Percentiles rank a stretch among this genome's conserved stretches.
Evolutionary conservation across 1,140 invertebrate species (phyloP).

Genomic region (Drosophila asahinai): DNA sequence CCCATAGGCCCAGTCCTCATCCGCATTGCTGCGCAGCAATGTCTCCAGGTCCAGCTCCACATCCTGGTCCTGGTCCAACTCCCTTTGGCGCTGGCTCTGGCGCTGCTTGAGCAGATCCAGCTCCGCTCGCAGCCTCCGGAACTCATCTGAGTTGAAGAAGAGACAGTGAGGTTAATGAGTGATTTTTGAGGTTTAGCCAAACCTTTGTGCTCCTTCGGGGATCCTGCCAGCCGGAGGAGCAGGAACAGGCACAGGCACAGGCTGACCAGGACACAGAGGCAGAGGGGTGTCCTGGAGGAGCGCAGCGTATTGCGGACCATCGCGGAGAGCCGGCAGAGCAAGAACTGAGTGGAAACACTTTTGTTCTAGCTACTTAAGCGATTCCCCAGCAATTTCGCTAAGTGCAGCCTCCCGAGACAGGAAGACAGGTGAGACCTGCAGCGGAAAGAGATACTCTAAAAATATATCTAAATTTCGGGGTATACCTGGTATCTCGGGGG

Average conservation of each 20-base stretch:
- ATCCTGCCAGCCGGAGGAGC: not conserved
- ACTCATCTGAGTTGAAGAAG: not conserved
- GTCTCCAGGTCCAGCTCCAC: conserved; percentile 5
- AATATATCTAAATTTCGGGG: too few relatives aligned
- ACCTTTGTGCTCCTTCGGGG: not conserved
- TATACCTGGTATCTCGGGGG: too few relatives aligned
- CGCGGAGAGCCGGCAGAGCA: not conserved
- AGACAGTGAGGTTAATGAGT: too few relatives aligned
- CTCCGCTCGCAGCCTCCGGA: not conserved
- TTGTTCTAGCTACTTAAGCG: conserved; percentile 3
- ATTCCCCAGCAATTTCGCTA: not conserved
- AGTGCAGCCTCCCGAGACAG: not conserved
- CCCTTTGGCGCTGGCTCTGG: not conserved
- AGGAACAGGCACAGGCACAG: not conserved
- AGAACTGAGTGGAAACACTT: not conserved
- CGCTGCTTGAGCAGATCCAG: not conserved
- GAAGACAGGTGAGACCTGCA: not conserved
- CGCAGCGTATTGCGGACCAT: conserved; percentile 2
- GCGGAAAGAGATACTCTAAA: too few relatives aligned
- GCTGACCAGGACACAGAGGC: not conserved
- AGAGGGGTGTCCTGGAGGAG: not conserved
- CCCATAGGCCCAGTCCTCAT: conserved; percentile 11
- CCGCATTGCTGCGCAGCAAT: conserved; percentile 21
- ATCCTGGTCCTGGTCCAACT: not conserved
- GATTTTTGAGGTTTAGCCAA: too few relatives aligned